Evolutionary conservation across 2,797 vertebrate species (phyloP).

Genomic region (Gallinago nigripennis): DNA sequence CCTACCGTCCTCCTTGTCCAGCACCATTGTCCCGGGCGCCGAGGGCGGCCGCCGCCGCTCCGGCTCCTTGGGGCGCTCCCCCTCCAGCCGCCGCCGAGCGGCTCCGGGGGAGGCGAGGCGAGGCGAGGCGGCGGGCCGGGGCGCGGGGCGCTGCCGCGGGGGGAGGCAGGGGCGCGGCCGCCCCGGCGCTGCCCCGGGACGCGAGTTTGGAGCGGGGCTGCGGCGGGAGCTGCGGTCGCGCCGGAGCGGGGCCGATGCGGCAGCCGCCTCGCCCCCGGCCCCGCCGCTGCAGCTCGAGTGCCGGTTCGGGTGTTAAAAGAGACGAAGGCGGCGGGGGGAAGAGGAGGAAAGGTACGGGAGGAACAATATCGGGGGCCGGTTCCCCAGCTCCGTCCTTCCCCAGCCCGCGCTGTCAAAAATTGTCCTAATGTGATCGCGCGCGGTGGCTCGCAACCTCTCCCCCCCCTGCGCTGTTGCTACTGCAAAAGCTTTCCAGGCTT

Average conservation of each 20-base stretch:
- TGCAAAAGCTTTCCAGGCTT: slow-evolving; percentile 56
- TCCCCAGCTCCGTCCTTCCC: slow-evolving; percentile 51
- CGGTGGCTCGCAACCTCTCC: slow-evolving; percentile 38
- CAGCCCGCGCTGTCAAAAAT: slow-evolving; percentile 38
- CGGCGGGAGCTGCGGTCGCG: slow-evolving; percentile 9
- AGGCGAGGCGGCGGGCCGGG: not conserved
- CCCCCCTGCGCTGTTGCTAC: slow-evolving; percentile 26
- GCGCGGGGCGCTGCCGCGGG: not conserved
- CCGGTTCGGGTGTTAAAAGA: slow-evolving; percentile 20
- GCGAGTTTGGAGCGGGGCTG: slow-evolving; percentile 57
- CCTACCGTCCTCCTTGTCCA: slow-evolving; percentile 97
- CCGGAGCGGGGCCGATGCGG: not conserved
- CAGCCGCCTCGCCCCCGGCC: not conserved
- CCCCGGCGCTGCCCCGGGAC: slow-evolving; percentile 45
- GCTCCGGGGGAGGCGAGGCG: not conserved
- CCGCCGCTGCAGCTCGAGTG: slow-evolving; percentile 29
- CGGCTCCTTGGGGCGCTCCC: slow-evolving; percentile 82
- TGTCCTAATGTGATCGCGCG: slow-evolving; percentile 7
- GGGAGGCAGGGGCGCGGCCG: not conserved
- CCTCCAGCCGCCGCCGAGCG: slow-evolving; percentile 30
- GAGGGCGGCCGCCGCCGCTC: slow-evolving; percentile 80
- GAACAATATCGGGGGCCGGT: not conserved
- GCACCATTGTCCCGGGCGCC: slow-evolving; percentile 91
- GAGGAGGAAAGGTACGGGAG: not conserved
- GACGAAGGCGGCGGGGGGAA: not conserved